A percentile compares a stretch with the other conserved stretches of the same genome.
Evolutionary conservation across 2,888 invertebrate species (phyloP).

Genomic region (Xestia xanthographa): DNA sequence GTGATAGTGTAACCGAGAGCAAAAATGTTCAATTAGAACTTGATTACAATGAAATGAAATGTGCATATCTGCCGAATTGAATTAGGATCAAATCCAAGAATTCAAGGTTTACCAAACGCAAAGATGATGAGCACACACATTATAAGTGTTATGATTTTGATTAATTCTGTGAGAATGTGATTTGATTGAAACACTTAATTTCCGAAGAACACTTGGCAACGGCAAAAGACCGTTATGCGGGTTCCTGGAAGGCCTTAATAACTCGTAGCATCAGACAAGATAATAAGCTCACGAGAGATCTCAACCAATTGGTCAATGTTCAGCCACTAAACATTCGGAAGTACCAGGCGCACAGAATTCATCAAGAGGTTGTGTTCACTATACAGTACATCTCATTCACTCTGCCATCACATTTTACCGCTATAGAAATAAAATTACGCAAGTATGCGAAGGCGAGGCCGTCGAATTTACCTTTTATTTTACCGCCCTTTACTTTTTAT

Average conservation of each 20-base stretch:
- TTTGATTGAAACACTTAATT: not conserved
- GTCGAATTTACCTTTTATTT: slow-evolving; percentile 73
- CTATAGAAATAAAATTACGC: slow-evolving; percentile 63
- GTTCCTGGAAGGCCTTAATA: not conserved
- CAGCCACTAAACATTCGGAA: not conserved
- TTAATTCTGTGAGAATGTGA: not conserved
- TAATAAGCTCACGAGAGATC: not conserved
- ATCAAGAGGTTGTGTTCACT: slow-evolving; percentile 25
- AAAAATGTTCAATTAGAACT: not conserved
- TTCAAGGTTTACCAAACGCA: not conserved
- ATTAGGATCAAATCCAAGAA: not conserved
- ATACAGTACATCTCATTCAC: slow-evolving; percentile 35
- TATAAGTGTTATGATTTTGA: not conserved
- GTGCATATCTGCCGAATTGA: not conserved
- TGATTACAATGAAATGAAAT: not conserved
- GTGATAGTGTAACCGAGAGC: not conserved
- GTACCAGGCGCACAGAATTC: slow-evolving; percentile 19
- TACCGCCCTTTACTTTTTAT: slow-evolving; percentile 75
- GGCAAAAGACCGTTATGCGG: not conserved
- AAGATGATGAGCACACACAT: not conserved
- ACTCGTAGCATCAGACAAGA: not conserved
- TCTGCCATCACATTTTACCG: slow-evolving; percentile 62
- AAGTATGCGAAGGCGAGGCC: slow-evolving; percentile 54
- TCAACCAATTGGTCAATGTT: not conserved
- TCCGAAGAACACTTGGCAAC: not conserved